Percentiles rank a stretch among this genome's conserved stretches.
Conservation (phyloP, 2,797 vertebrate species). For the Lycodopsis pacificus region DNA sequence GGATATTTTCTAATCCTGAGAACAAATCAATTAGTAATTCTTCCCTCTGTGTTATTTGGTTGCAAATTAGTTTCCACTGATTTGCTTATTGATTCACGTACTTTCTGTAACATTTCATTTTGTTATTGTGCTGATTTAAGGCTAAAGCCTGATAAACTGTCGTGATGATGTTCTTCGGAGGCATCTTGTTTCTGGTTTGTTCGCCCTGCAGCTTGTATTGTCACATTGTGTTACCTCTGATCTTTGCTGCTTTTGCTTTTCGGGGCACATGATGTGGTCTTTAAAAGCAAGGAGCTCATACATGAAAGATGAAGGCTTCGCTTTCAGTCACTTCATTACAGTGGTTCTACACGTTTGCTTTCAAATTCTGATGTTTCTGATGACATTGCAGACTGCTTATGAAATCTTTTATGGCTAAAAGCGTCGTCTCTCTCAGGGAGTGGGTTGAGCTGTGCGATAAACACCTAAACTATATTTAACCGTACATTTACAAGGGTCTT, state of each 20-base stretch:
- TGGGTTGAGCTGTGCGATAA: conserved; percentile 13
- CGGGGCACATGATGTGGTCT: conserved; percentile 26
- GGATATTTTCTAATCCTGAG: neutral
- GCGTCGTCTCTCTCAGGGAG: conserved; percentile 7
- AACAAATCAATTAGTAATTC: neutral
- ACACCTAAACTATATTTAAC: conserved; percentile 19
- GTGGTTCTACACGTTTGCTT: neutral
- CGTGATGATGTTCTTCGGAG: neutral
- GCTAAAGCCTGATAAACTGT: neutral
- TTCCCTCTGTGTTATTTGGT: neutral
- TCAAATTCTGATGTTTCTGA: conserved; percentile 29
- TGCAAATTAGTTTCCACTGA: conserved; percentile 17
- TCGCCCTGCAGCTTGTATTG: neutral
- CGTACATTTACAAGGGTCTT: conserved; percentile 44
- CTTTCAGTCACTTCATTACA: conserved; percentile 45
- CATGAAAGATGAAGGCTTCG: conserved; percentile 59
- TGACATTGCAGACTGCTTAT: conserved; percentile 23
- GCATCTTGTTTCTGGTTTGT: conserved; percentile 6
- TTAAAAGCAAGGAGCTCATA: conserved; percentile 50
- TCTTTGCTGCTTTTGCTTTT: conserved; percentile 32
- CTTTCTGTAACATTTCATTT: conserved; percentile 35
- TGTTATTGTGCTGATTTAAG: neutral
- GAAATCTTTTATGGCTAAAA: conserved; percentile 15
- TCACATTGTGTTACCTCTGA: neutral
- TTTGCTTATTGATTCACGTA: conserved; percentile 25